Evolutionary conservation across 2,797 vertebrate genomes (phyloP).

Genomic region (Pangasius larnaudii): DNA sequence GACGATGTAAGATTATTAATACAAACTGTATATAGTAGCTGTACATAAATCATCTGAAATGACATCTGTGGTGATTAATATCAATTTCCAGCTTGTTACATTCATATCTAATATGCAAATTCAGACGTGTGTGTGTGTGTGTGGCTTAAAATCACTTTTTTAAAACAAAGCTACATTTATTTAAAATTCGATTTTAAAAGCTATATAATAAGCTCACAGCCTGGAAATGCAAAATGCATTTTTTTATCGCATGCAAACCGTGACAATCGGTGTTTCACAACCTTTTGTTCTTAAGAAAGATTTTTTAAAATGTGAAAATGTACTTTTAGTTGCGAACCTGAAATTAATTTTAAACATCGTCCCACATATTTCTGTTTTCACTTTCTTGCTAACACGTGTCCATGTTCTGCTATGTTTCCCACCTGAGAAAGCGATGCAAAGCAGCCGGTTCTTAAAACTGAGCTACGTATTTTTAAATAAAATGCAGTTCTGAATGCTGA

Average conservation of each 20-base stretch:
- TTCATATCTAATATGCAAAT: not conserved
- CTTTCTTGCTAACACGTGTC: not conserved
- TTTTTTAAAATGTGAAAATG: not conserved
- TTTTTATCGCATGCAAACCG: not conserved
- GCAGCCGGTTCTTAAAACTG: not conserved
- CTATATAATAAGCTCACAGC: not conserved
- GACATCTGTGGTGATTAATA: not conserved
- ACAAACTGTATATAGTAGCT: not conserved
- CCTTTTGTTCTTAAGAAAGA: not conserved
- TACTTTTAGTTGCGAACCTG: not conserved
- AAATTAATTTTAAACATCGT: not conserved
- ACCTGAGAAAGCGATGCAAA: not conserved
- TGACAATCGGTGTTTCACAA: not conserved
- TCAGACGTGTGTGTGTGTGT: not conserved
- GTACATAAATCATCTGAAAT: not conserved
- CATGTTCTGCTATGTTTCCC: too few species aligned
- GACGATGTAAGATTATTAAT: not conserved
- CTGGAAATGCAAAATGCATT: not conserved
- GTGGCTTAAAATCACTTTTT: not conserved
- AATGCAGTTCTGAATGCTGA: not conserved
- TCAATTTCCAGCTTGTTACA: not conserved
- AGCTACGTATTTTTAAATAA: not conserved
- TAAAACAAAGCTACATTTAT: not conserved
- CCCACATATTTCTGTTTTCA: not conserved
- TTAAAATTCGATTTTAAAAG: not conserved